Evolutionary conservation across 2,888 invertebrate genomes (phyloP), one percentile per base, ranked within the genome.

Genomic region (Mesochorus sp.): DNA sequence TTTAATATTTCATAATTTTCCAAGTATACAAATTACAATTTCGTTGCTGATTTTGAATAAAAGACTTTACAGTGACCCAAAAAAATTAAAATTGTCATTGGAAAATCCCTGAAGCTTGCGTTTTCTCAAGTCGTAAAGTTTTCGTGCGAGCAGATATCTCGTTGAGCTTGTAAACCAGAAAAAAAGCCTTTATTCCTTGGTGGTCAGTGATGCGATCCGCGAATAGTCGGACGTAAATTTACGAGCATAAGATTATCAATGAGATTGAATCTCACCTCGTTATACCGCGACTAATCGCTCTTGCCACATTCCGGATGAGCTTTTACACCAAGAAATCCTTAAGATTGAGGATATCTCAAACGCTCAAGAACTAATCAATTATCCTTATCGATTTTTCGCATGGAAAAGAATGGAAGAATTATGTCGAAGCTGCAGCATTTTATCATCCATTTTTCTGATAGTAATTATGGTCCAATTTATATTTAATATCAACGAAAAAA

Each of bases 231-330:
- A 64, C 77, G n/a, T 4, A 34, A 39, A 73, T 73, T 77, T 73
- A 77, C 77, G 77, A 73, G 57, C 6, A 2, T 4, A 39, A n/a
- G 39, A 73, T 77, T 73, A 73, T 77, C 68, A 62, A 64, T 49
- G 49, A 44, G 61, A 68, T 51, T 28, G 68, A 49, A 73, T 68
- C 49, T 37, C 26, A 26, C 14, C 57, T 19, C n/a, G 61, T 44
- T 57, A 34, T 19, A 19, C 62, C 34, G 42, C 39, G 24, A 49
- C 67, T 34, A 68, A 73, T 68, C 68, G 62, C 39, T 55, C 49
- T 17, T 12, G 44, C 37, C 66, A 34, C 49, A 37, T 66, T 31
- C 66, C 51, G 59, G 26, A 3, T 42, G 26, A 34, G 34, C 53
- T 34, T 17, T 12, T 21, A 34, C 44, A 28, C 28, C 14, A n/a